These are phyloP conservation scores for Patella ulyssiponensis DNA, from an alignment of 2,888 invertebrate species.

Conservation along the genomic window DNA sequence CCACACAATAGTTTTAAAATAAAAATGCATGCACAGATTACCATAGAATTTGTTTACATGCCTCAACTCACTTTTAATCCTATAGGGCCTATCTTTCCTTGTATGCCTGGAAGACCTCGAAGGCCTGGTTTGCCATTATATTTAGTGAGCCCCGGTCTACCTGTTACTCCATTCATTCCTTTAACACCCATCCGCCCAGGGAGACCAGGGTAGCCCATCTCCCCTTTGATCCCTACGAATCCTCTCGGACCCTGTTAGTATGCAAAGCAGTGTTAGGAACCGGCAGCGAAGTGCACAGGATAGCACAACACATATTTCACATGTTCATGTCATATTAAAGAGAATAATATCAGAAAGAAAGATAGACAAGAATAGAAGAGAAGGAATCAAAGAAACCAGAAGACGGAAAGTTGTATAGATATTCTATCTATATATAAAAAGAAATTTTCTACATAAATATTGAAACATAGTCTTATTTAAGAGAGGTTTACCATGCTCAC, in stretches of 20 bases:
- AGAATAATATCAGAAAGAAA: not conserved
- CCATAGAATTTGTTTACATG: conserved; percentile 19
- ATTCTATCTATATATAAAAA: too few relatives aligned
- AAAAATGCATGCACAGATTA: not conserved
- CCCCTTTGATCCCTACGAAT: conserved; percentile 31
- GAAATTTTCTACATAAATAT: too few relatives aligned
- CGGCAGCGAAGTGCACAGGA: conserved; percentile 9
- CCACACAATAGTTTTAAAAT: too few relatives aligned
- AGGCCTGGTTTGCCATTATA: conserved; percentile 28
- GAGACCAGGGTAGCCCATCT: conserved; percentile 41
- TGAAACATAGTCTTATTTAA: too few relatives aligned
- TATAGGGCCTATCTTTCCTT: conserved; percentile 33
- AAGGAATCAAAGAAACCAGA: too few relatives aligned
- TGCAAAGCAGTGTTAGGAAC: conserved; percentile 17
- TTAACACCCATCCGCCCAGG: conserved; percentile 44
- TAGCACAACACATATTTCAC: not conserved
- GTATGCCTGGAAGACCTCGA: conserved; percentile 24
- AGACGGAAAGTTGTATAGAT: too few relatives aligned
- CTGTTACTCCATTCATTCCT: conserved; percentile 52
- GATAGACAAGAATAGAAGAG: too few relatives aligned
- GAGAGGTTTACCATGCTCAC: too few relatives aligned
- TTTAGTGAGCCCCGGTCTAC: conserved; percentile 85
- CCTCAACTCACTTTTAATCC: conserved; percentile 42
- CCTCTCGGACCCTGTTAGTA: conserved; percentile 39
- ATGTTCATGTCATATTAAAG: not conserved